Evolutionary conservation across 2,113 vertebrate species (phyloP), one percentile per base, ranked within the genome.

Genomic region (Ceyx margarethae): DNA sequence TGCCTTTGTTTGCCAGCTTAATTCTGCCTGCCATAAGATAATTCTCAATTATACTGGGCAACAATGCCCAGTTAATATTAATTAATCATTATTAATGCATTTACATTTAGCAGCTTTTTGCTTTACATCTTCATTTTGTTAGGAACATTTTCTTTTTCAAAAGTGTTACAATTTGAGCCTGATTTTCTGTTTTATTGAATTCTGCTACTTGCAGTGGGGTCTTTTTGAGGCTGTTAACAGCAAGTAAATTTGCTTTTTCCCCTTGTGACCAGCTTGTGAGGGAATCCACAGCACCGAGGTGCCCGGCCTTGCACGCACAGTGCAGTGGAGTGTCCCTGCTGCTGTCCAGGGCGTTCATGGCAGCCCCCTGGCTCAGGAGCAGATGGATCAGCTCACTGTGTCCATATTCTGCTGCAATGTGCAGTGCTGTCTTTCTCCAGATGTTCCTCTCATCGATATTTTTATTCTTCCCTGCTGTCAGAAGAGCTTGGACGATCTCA

Each of bases 91-190:
- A n/a, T n/a, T n/a, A n/a, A n/a, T 66, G 7, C 29, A 13, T 62
- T 72, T 67, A 61, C 60, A 65, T 35, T 16, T 18, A 26, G 3
- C 69, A 10, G 4, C 20, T 33, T 33, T 81, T 80, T 46, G 8
- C 15, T 73, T 85, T 43, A 33, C 17, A 51, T 40, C 40, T 67
- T 96, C 96, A 98, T 95, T 96, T 98, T 28, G 94, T 95, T 33
- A 98, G 85, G 53, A 98, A 81, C 98, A 98, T 98, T 96, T 98
- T 98, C 87, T 94, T 98, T 92, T 97, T 98, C 79, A 98, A 85
- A 71, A 98, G 89, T 15, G 81, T 87, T 53, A 90, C 85, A 40
- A 98, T 97, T 61, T 82, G 91, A 92, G 95, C 94, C 45, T 98
- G 97, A 40, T 93, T 96, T 37, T 87, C 58, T 17, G 94, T 97